phyloP scores from a whole-genome alignment of 2,888 invertebrate genomes.

The Dynastes tityus region DNA sequence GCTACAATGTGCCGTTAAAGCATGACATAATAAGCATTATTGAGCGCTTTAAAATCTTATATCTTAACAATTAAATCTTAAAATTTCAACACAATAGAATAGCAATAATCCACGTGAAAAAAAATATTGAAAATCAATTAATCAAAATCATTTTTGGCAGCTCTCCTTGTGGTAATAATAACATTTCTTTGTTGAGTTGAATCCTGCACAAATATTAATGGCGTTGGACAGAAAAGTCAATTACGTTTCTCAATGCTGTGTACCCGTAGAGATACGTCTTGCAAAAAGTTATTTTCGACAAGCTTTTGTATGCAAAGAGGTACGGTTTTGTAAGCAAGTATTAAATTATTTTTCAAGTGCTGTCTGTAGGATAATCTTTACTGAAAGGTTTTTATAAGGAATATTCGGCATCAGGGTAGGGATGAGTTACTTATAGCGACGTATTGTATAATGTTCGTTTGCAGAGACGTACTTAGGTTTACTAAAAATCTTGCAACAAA shows the following conservation, averaged over 20 bases:
- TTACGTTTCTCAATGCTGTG: not conserved
- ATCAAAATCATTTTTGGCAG: not conserved
- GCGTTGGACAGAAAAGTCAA: not conserved
- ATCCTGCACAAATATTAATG: not conserved
- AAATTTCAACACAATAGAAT: not conserved
- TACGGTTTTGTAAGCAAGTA: not conserved
- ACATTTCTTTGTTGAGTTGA: no score
- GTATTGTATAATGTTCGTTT: no score
- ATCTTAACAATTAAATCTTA: not conserved
- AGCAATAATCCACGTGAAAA: not conserved
- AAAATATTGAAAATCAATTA: conserved; percentile 12
- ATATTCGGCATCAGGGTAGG: no score
- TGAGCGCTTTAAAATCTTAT: not conserved
- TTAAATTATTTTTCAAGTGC: not conserved
- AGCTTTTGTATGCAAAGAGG: conserved; percentile 11
- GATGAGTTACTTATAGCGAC: no score
- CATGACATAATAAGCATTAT: no score
- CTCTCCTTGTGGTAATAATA: no score
- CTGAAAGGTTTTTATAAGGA: no score
- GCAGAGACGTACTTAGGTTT: no score
- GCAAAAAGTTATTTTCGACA: not conserved
- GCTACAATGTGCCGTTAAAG: no score
- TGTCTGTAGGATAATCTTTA: not conserved
- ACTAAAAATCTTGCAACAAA: no score
- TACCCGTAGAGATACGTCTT: not conserved